A percentile compares a stretch with the other conserved stretches of the same genome.
These are phyloP conservation scores for Alexandromys fortis DNA, from an alignment of 2,113 vertebrate species.

Conservation along the genomic window DNA sequence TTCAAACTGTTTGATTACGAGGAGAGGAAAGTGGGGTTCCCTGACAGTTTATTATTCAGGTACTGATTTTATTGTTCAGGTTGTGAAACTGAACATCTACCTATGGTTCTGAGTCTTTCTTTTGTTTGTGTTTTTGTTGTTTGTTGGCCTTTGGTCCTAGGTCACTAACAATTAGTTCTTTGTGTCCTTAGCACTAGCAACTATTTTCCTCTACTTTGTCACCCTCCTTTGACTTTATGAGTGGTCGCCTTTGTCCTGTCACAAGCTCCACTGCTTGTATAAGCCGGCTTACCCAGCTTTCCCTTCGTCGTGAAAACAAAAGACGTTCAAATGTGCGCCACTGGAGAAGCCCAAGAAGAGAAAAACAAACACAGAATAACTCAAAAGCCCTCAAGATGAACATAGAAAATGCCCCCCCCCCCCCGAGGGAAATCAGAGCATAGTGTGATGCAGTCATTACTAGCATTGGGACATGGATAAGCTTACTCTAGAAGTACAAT, in stretches of 20 bases:
- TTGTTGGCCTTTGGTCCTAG: neutral
- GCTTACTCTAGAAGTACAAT: neutral
- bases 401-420: neutral
- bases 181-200: neutral
- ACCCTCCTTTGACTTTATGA: neutral
- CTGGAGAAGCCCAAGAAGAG: neutral
- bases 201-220: neutral
- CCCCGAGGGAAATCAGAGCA: neutral
- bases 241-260: neutral
- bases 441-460: neutral
- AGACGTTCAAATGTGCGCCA: neutral
- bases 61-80: neutral
- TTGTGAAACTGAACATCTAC: slow-evolving; percentile 10
- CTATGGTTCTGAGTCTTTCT: neutral
- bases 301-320: neutral
- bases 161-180: neutral
- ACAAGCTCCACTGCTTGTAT: neutral
- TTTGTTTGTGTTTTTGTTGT: neutral
- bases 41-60: neutral
- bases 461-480: neutral
- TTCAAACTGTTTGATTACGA: neutral
- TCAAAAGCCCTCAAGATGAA: neutral
- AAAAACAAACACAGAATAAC: neutral
- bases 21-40: neutral
- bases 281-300: neutral